Percentiles rank a stretch among this genome's conserved stretches.
Conservation (phyloP, 2,113 vertebrate species). For the Cyanistes caeruleus region DNA sequence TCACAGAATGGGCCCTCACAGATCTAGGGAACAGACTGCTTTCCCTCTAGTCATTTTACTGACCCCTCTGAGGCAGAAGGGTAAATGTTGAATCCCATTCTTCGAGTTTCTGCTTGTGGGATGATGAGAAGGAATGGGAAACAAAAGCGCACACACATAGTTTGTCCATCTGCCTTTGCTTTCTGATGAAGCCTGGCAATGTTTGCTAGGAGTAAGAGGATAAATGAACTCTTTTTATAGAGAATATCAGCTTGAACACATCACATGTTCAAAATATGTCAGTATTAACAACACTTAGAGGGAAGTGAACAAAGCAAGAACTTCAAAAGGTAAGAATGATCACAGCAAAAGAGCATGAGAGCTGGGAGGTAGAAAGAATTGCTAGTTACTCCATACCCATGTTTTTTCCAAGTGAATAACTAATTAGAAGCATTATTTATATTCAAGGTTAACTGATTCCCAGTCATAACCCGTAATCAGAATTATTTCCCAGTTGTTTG, state of each 20-base stretch:
- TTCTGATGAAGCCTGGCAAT: background rate
- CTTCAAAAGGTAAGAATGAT: background rate
- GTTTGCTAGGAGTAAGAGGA: background rate
- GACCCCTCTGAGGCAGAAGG: background rate
- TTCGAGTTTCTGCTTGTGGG: background rate
- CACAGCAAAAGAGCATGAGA: background rate
- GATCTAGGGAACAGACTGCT: background rate
- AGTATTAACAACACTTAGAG: background rate
- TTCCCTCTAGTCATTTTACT: background rate
- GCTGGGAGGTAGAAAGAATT: background rate
- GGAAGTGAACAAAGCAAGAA: background rate
- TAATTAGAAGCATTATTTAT: background rate
- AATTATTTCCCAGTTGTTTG: background rate
- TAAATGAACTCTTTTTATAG: background rate
- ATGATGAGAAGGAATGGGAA: background rate
- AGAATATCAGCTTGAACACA: background rate
- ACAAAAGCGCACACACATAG: fast-evolving
- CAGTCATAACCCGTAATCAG: background rate
- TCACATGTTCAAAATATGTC: background rate
- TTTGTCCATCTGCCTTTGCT: background rate
- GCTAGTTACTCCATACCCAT: background rate
- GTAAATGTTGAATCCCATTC: background rate
- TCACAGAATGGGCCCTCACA: background rate
- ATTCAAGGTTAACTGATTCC: background rate
- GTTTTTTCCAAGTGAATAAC: background rate